Conservation (phyloP, 1,140 invertebrate species). For the Aradophagus sp. region DNA sequence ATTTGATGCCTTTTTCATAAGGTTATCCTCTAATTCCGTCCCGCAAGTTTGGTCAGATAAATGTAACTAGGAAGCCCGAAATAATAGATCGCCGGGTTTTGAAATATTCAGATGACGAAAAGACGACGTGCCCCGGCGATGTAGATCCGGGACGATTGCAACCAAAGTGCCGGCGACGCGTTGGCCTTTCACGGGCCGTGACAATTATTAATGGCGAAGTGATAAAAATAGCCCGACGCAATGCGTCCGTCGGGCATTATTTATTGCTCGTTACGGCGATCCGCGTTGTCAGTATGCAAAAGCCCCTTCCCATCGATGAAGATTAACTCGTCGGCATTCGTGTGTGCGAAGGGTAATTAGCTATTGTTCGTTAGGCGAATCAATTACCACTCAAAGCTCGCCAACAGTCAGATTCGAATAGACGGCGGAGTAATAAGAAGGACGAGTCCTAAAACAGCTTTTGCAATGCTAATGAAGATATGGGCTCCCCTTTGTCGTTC, state of each 20-base stretch:
- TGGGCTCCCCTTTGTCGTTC: slow-evolving; percentile 16
- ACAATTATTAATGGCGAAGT: no score
- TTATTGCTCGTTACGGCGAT: slow-evolving; percentile 5
- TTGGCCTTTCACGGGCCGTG: no score
- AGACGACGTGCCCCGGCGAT: no score
- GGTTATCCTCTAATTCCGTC: no score
- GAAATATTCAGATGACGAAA: slow-evolving; percentile 11
- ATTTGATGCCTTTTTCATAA: no score
- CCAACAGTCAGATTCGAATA: slow-evolving; percentile 48
- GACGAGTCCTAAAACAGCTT: slow-evolving; percentile 40
- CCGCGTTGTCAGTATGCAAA: slow-evolving; percentile 26
- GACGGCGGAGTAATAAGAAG: slow-evolving; percentile 49
- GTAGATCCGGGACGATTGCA: no score
- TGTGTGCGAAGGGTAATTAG: slow-evolving; percentile 55
- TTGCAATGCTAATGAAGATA: slow-evolving; percentile 54
- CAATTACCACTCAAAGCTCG: slow-evolving; percentile 49
- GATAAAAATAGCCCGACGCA: no score
- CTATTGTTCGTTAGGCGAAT: slow-evolving; percentile 53
- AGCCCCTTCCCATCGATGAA: slow-evolving; percentile 42
- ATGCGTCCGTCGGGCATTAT: slow-evolving; percentile 3
- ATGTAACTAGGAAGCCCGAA: no score
- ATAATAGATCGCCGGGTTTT: neutral
- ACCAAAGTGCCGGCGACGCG: no score
- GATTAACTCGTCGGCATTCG: slow-evolving; percentile 48
- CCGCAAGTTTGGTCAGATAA: no score